phyloP scores from a whole-genome alignment of 2,113 vertebrate genomes.

The Lipophrys pholis region DNA sequence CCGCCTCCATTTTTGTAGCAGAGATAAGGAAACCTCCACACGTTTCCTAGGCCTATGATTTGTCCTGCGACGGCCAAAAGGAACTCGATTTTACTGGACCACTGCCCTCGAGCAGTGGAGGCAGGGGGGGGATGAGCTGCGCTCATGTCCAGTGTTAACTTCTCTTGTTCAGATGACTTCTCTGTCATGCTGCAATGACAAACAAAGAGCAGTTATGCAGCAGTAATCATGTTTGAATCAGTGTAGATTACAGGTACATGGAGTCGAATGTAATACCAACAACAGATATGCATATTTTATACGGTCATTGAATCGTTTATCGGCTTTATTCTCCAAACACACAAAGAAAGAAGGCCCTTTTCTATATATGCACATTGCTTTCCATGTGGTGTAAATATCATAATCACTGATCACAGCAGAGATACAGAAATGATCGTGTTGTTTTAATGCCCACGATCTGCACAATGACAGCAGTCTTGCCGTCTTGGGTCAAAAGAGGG shows the following conservation, averaged over 20 bases:
- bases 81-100: conserved; percentile 84
- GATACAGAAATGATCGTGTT: conserved; percentile 15
- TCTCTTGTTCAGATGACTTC: conserved; percentile 52
- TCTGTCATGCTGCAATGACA: conserved; percentile 72
- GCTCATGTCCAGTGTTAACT: conserved; percentile 52
- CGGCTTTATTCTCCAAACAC: background rate
- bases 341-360: too few species aligned
- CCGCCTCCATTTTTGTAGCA: conserved; percentile 88
- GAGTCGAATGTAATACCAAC: background rate
- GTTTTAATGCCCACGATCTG: conserved; percentile 32
- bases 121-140: conserved; percentile 9
- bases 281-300: background rate
- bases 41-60: conserved; percentile 85
- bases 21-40: conserved; percentile 86
- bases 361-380: too few species aligned
- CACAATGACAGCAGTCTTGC: conserved; percentile 50
- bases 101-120: conserved; percentile 73
- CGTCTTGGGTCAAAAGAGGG: conserved; percentile 46
- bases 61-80: conserved; percentile 85
- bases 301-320: background rate
- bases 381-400: background rate
- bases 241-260: background rate
- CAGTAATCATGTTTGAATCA: background rate
- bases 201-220: background rate
- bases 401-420: background rate